Evolutionary conservation across 1,140 invertebrate genomes (phyloP), one percentile per base, ranked within the genome.

Genomic region (Vanessa atalanta): DNA sequence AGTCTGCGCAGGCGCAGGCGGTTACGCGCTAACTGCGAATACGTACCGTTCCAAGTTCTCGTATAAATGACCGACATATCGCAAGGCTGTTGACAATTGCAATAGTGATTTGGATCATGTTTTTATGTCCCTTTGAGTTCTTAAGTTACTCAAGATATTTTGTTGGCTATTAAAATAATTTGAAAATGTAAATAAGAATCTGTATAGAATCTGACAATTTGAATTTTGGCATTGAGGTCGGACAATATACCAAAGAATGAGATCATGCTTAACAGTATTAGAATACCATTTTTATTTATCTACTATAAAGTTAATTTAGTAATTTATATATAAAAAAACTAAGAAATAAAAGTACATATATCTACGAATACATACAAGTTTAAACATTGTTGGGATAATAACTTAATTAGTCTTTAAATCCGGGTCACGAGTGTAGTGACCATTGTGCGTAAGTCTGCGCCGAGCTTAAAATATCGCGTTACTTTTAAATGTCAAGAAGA

Each of bases 21-120:
- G 48, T 8, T 61, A 61, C 57, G 57, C 57, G 53, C 51, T 70
- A 70, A 70, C 68, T 70, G 68, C 68, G 60, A 70, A 70, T 70
- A 50, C 68, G 20, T 63, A 70, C 68, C 43, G 68, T 70, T 70
- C 14, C 68, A 50, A 64, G 60, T 43, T 43, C 37, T 70, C 68
- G 57, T 64, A 70, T 61, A 70, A 70, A 51, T 68, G 72, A 73
- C 72, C 72, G 72, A 73, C 65, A 63, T 73, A 61, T 73, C 26
- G 57, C 72, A 73, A 73, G 72, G 65, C 65, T 73, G 55, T 68
- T 73, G 55, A 67, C 57, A 69, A 69, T 2, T 43, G 57, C 72
- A 63, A 68, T 47, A 20, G 72, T 31, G 51, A 31, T 73, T 37
- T 61, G 26, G 57, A 61, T 61, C 57, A 61, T 61, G 14, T 61